A percentile compares a stretch with the other conserved stretches of the same genome.
Conservation (phyloP, 53 echinoderm and acorn worm genomes). For the Zoroaster sp. region DNA sequence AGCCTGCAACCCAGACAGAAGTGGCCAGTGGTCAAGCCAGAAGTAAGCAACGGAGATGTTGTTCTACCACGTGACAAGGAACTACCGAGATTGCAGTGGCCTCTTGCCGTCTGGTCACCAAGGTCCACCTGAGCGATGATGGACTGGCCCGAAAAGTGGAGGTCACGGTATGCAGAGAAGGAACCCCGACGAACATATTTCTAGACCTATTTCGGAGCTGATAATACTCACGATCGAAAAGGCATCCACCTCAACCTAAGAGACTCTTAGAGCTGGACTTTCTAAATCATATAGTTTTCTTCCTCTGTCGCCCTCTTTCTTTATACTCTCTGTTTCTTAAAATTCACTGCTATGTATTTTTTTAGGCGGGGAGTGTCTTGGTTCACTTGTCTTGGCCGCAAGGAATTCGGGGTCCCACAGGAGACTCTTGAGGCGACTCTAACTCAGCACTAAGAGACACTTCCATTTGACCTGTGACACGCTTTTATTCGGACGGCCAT, state of each 20-base stretch:
- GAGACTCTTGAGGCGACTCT: too few relatives aligned
- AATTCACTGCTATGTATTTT: too few relatives aligned
- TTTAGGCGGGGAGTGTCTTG: too few relatives aligned
- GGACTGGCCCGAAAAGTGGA: slow-evolving; percentile 39
- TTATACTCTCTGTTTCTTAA: too few relatives aligned
- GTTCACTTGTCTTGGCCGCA: too few relatives aligned
- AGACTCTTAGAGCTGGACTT: too few relatives aligned
- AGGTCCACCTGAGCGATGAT: slow-evolving; percentile 17
- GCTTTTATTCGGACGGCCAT: too few relatives aligned
- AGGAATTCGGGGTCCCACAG: too few relatives aligned
- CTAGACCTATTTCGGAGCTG: slow-evolving; percentile 37
- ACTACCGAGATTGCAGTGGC: slow-evolving; percentile 26
- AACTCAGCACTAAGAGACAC: too few relatives aligned
- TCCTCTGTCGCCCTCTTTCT: too few relatives aligned
- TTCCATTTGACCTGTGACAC: too few relatives aligned
- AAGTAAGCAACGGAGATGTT: slow-evolving; percentile 36
- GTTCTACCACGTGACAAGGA: slow-evolving; percentile 49
- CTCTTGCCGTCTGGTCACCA: slow-evolving; percentile 12
- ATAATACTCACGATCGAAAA: not conserved
- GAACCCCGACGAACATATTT: slow-evolving; percentile 10
- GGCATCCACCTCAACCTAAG: not conserved
- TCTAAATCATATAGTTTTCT: too few relatives aligned
- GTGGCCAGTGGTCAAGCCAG: not conserved
- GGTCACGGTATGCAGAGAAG: slow-evolving; percentile 10
- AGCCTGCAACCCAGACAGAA: slow-evolving; percentile 44